Evolutionary conservation across 2,888 invertebrate genomes (phyloP), one percentile per base, ranked within the genome.

Genomic region (Agrochola lota): DNA sequence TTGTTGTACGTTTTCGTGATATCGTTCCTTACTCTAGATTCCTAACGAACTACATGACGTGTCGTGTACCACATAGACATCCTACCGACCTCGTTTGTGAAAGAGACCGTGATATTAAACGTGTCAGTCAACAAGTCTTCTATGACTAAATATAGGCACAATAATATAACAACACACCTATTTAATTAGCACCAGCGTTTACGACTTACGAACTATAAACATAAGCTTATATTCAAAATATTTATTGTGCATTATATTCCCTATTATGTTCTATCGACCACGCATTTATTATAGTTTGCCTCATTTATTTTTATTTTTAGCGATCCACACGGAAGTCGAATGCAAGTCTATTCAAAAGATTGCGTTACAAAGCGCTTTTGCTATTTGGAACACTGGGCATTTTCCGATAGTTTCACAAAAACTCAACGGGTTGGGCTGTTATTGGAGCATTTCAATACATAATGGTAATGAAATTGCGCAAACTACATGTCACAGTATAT

Each of bases 331-430:
- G 89, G 85, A 87, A 88, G 83, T 78, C 60, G 59, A 66, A 79
- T 82, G 77, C 62, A 69, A 78, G 81, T 80, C 67, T 81, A 81
- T 81, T 74, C 80, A 72, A 59, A 59, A 80, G 68, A 85, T 87
- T 83, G 77, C 82, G 78, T 87, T 86, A 81, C 82, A 78, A 69
- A 85, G 77, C 88, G 79, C 87, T 87, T 82, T 80, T 72, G 74
- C 71, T 85, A 87, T 87, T 72, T 88, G 74, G 87, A 64, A 76
- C 87, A 76, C 71, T 64, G 64, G 76, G 78, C 76, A 79, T 84
- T 78, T 86, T 82, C 74, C 81, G 30, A 86, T 55, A 66, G 72
- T 72, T 79, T 59, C 40, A 81, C 84, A 86, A 86, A 88, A 87
- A 88, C 60, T 71, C 26, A 69, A 60, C 85, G 80, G 78, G 85